Evolutionary conservation across 2,113 vertebrate genomes (phyloP), one percentile per base, ranked within the genome.

Genomic region (Plecturocebus donacophilus): DNA sequence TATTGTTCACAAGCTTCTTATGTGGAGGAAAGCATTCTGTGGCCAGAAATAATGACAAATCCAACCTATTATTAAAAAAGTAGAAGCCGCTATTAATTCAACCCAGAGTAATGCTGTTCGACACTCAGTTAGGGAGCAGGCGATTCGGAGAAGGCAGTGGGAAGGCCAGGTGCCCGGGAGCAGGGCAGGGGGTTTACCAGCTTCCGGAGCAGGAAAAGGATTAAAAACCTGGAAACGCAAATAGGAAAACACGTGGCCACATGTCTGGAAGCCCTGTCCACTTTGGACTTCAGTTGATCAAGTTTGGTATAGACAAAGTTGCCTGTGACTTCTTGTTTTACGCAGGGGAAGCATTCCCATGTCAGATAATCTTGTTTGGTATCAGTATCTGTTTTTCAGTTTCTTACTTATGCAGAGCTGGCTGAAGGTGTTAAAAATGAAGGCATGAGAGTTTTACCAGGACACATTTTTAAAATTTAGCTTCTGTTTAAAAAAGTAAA

Each of bases 401-500:
- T 40, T 73, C 56, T 95, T 95, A 71, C 14, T 85, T 96, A 23
- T 87, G 80, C 40, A 81, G 86, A 79, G 19, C 45, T 88, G 84
- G 30, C 58, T 58, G 49, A 94, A 86, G 11, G 1, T 90, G 87
- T 94, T 82, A 90, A 95, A 94, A 96, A 92, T 45, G 66, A 92
- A 79, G 45, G 2, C 7, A 2, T 90, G 73, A 85, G 40, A 70
- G 5, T 88, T 87, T 96, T 73, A 87, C 73, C 52, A 91, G 25
- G 27, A 88, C 77, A 90, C 54, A 14, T 32, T 64, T 64, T 64
- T 6, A n/a, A 52, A 47, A 42, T 25, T 66, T 76, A 64, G 32
- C 20, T 94, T 95, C 93, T 64, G 32, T 91, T 94, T 87, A 76
- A 84, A 76, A 88, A 47, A 38, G n/a, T 38, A 82, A 38, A 93